Percentiles rank a stretch among this genome's conserved stretches.
These are phyloP conservation scores for Scaptomyza hsui DNA, from an alignment of 1,140 invertebrate genomes.

Conservation along the genomic window DNA sequence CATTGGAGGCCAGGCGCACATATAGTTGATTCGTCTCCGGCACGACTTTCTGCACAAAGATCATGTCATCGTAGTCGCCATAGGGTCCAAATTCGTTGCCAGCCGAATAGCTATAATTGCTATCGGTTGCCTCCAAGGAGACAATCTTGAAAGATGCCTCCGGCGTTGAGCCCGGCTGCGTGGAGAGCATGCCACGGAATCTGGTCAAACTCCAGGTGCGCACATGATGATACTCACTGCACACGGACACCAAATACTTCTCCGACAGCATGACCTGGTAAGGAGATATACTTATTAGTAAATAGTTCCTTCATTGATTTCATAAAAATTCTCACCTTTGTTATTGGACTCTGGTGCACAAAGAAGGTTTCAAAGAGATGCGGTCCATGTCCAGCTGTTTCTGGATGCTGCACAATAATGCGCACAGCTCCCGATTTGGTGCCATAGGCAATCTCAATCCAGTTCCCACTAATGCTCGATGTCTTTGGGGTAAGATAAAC, in stretches of 20 bases:
- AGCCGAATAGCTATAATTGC: conserved; percentile 89
- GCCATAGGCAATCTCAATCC: conserved; percentile 99
- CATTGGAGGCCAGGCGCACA: conserved; percentile 96
- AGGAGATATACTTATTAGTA: conserved; percentile 34
- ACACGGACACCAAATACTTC: conserved; percentile 98
- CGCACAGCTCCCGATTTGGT: conserved; percentile 97
- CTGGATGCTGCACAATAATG: conserved; percentile 99
- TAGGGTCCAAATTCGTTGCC: conserved; percentile 97
- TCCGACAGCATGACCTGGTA: conserved; percentile 95
- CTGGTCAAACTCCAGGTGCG: conserved; percentile 97
- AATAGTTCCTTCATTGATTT: background rate
- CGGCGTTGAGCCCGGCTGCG: conserved; percentile 97
- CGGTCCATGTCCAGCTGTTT: conserved; percentile 98
- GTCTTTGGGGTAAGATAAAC: conserved; percentile 98
- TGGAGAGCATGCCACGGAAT: conserved; percentile 98
- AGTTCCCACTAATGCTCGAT: conserved; percentile 98
- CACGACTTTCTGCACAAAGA: conserved; percentile 99
- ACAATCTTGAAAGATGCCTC: conserved; percentile 96
- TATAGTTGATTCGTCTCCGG: conserved; percentile 98
- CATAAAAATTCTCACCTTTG: conserved; percentile 88
- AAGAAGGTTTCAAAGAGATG: conserved; percentile 99
- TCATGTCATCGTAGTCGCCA: conserved; percentile 98
- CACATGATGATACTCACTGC: conserved; percentile 99
- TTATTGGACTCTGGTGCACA: conserved; percentile 97
- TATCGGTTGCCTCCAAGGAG: conserved; percentile 88